Conservation (phyloP, 2,888 invertebrate genomes). For the Papilio gigon region DNA sequence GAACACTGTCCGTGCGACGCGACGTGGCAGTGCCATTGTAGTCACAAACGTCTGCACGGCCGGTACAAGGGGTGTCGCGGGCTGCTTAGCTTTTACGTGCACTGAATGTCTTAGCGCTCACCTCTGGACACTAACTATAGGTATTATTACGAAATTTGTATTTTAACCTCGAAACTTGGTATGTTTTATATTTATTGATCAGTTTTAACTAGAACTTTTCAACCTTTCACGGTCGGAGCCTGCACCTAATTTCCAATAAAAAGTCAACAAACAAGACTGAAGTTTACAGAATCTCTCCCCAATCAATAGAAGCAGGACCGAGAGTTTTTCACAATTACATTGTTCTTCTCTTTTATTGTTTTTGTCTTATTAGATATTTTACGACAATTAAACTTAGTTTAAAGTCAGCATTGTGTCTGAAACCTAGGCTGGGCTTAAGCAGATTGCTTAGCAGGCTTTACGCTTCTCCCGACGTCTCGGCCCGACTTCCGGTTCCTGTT, state of each 20-base stretch:
- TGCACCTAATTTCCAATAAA: too few relatives aligned
- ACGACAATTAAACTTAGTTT: not conserved
- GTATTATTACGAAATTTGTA: not conserved
- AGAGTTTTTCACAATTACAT: too few relatives aligned
- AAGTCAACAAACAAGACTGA: too few relatives aligned
- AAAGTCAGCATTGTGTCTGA: not conserved
- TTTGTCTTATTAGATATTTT: not conserved
- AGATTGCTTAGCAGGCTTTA: conserved; percentile 26
- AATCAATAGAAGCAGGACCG: too few relatives aligned
- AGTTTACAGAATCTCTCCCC: too few relatives aligned
- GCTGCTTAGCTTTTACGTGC: conserved; percentile 21
- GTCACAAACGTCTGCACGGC: conserved; percentile 22
- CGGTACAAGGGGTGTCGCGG: conserved; percentile 18
- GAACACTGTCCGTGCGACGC: conserved; percentile 3
- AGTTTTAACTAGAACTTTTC: too few relatives aligned
- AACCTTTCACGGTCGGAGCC: too few relatives aligned
- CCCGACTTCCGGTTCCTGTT: conserved; percentile 32
- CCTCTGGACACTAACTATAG: not conserved
- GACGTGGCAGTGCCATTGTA: not conserved
- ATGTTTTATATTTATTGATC: not conserved
- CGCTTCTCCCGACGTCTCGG: conserved; percentile 19
- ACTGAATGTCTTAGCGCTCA: not conserved
- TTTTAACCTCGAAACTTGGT: not conserved
- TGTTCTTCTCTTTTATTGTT: too few relatives aligned
- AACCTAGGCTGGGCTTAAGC: conserved; percentile 13